A percentile compares a stretch with the other conserved stretches of the same genome.
Conservation (phyloP, 2,888 invertebrate species). For the Drosophila recens region DNA sequence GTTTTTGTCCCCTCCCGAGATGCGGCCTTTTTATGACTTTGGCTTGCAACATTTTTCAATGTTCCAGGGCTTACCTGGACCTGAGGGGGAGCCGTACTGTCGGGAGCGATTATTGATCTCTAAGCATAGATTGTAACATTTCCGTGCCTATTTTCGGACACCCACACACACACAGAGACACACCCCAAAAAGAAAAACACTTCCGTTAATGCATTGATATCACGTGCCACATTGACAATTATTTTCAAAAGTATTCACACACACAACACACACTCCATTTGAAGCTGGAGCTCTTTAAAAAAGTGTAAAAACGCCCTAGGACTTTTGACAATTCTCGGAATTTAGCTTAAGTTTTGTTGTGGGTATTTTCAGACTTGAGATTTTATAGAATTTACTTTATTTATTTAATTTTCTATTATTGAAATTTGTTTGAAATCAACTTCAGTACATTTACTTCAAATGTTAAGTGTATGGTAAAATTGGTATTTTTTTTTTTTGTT, state of each 20-base stretch:
- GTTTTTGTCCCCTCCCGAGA: conserved; percentile 5
- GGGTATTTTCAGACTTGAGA: not conserved
- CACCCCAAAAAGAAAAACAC: conserved; percentile 47
- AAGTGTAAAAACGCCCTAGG: conserved; percentile 9
- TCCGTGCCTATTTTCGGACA: conserved; percentile 64
- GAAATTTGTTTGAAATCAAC: too few relatives aligned
- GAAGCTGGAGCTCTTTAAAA: conserved; percentile 18
- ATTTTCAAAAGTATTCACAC: conserved; percentile 23
- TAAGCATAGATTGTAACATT: conserved; percentile 69
- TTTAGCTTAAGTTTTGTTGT: not conserved
- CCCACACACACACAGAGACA: not conserved
- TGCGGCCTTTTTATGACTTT: conserved; percentile 55
- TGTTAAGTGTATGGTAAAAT: too few relatives aligned
- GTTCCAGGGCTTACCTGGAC: conserved; percentile 49
- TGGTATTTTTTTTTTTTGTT: too few relatives aligned
- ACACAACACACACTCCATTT: conserved; percentile 4
- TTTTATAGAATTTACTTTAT: conserved; percentile 1
- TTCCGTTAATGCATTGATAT: conserved; percentile 75
- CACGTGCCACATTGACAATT: conserved; percentile 54
- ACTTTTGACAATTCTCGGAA: conserved; percentile 5
- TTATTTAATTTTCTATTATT: conserved; percentile 9
- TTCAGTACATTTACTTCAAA: not conserved
- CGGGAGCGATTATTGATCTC: conserved; percentile 73
- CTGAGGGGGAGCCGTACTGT: conserved; percentile 18
- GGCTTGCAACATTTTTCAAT: conserved; percentile 64